Evolutionary conservation across 35 echinoderm and acorn worm species (phyloP).

Genomic region (Hemicentrotus pulcherrimus): DNA sequence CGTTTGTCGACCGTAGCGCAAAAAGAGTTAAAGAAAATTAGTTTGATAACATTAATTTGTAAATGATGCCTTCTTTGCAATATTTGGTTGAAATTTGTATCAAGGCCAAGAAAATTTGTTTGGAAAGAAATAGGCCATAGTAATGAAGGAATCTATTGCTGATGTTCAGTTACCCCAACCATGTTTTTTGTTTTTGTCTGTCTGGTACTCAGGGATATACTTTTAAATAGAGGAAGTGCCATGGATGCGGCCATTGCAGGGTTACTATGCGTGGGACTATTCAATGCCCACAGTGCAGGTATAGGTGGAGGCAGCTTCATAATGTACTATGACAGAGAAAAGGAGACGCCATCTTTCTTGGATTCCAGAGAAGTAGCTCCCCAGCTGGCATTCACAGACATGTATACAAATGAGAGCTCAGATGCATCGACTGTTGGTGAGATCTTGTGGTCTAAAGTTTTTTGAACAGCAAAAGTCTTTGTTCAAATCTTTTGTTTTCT

Average conservation of each 20-base stretch:
- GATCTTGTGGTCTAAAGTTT: neutral
- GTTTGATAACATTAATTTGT: too few relatives aligned
- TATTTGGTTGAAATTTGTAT: too few relatives aligned
- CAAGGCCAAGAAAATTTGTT: too few relatives aligned
- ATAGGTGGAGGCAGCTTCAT: slow-evolving; percentile 89
- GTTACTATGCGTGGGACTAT: slow-evolving; percentile 75
- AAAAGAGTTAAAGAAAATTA: too few relatives aligned
- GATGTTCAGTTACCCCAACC: too few relatives aligned
- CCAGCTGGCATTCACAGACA: slow-evolving; percentile 47
- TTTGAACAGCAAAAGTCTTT: too few relatives aligned
- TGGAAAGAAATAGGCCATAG: too few relatives aligned
- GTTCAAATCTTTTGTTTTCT: too few relatives aligned
- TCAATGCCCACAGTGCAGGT: slow-evolving; percentile 78
- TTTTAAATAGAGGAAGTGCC: slow-evolving; percentile 65
- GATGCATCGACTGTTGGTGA: slow-evolving; percentile 35
- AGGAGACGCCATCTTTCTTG: neutral
- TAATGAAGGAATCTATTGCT: too few relatives aligned
- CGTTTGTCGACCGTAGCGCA: too few relatives aligned
- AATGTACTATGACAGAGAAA: slow-evolving; percentile 60
- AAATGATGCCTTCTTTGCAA: too few relatives aligned
- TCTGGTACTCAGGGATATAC: slow-evolving; percentile 70
- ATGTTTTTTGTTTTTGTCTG: neutral
- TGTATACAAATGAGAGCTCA: slow-evolving; percentile 52
- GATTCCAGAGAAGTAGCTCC: slow-evolving; percentile 82
- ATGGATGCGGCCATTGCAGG: slow-evolving; percentile 78